Base-by-base conservation (phyloP, 2,797 vertebrate species). In the Coreius guichenoti region DNA sequence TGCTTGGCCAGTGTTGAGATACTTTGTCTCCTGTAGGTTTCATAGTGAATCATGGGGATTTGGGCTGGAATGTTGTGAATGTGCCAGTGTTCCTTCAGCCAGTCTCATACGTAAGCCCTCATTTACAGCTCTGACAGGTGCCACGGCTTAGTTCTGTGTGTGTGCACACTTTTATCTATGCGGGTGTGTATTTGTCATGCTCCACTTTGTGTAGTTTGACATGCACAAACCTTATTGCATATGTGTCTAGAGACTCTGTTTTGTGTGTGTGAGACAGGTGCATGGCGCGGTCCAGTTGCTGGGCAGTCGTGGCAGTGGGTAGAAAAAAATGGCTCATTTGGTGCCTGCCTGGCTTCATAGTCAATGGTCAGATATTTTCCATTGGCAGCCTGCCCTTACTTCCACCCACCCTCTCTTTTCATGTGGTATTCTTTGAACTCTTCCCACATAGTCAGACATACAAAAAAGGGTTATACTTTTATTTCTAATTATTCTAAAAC, bases 271-370 rank as follows among this genome's bases (percentile, higher is more conserved):
- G 84, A 80, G 88, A 94, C 95, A 95, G 94, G 94, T 96, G 95
- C 90, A 89, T 83, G 90, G 92, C 89, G 90, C 90, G 90, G 92
- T 88, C 89, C 90, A 92, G 91, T 92, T 92, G 88, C 89, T 87
- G 90, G 81, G 90, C 92, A 93, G 92, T 94, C 91, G 90, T 86
- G 83, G 91, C 83, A 86, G 87, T 26, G 68, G 81, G 83, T 84
- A 88, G 89, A 90, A 92, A 90, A 93, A 88, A 93, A 93, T 91
- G 91, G 90, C 91, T 94, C 92, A 92, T 91, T 94, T 94, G 93
- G 92, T 90, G 92, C 92, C 93, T 88, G 93, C 87, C 90, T 49
- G 78, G 82, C 80, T 72, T 84, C 56, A 72, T 31, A 61, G 84
- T 88, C 88, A 90, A 87, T 83, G 61, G 90, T 94, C 90, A 90